phyloP scores from a whole-genome alignment of 2,888 invertebrate genomes.

The Drosophila atroscutellata region DNA sequence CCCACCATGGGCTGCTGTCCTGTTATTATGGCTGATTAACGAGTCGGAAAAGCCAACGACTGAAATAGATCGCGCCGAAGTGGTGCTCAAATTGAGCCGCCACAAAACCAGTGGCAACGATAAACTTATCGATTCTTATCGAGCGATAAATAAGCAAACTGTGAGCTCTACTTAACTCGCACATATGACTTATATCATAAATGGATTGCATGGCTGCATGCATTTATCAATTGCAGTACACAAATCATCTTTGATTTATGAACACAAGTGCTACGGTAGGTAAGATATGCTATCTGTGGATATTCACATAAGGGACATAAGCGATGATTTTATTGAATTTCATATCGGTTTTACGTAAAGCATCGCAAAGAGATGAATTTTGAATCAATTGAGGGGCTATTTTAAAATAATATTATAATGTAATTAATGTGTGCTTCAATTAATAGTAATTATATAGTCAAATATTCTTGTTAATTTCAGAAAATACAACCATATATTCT shows the following conservation, averaged over 20 bases:
- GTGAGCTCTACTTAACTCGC: background rate
- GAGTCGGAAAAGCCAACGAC: slow-evolving; percentile 40
- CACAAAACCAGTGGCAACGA: slow-evolving; percentile 10
- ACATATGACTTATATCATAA: background rate
- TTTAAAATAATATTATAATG: background rate
- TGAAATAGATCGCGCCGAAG: slow-evolving; percentile 37
- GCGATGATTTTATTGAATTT: background rate
- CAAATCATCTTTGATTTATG: background rate
- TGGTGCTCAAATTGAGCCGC: slow-evolving; percentile 5
- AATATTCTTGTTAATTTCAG: background rate
- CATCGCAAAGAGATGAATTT: background rate
- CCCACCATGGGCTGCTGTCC: slow-evolving; percentile 17
- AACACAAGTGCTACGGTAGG: background rate
- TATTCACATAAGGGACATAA: background rate
- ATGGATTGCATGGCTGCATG: background rate
- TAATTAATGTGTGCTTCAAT: background rate
- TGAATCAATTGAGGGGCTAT: background rate
- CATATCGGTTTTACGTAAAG: background rate
- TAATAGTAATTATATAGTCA: background rate
- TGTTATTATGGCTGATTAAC: slow-evolving; percentile 46
- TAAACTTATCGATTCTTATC: slow-evolving; percentile 31
- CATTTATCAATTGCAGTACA: background rate
- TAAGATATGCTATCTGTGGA: background rate
- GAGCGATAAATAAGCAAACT: background rate
- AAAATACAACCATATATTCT: background rate